Base-by-base conservation (phyloP, 2,113 vertebrate genomes). In the Cyanistes caeruleus region DNA sequence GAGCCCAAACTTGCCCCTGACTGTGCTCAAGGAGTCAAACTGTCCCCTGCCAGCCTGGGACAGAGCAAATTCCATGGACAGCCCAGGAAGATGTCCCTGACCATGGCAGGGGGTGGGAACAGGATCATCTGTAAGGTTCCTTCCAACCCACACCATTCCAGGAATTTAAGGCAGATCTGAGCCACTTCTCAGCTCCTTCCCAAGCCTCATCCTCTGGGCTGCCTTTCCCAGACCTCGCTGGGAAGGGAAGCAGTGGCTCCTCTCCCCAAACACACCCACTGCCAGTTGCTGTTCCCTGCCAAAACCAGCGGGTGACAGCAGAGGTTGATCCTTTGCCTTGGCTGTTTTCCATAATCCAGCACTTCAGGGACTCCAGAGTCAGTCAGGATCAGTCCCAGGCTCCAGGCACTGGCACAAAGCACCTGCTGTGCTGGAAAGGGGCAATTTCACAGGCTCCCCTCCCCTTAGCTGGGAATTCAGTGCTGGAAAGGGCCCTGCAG, bases 241-340 rank as follows among this genome's bases (percentile, higher is more conserved):
- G 48, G 48, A 43, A 28, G 24, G 31, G 31, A 41, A 79, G 31
- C 39, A 79, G 39, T 23, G 31, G 11, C 31, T 46, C 27, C 51
- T 46, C 20, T 35, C 33, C 51, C 25, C 17, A 30, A 10, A 67
- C 25, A 37, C 41, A 25, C 5, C 33, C 16, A 14, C 20, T 56
- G 27, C 20, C 10, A 25, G 4, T 20, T 19, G 62, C 51, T 31
- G 51, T 31, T 51, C 41, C 33, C 62, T 46, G 51, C 27, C 41
- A 30, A 33, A 48, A 31, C 33, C 39, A 31, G 39, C 0, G 1
- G 15, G 4, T 44, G 39, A 15, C 39, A 63, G 0, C 0, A 55
- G 39, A 4, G 7, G 6, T 15, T 25, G 21, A 27, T 16, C n/a
- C 8, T 5, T 3, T 56, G 15, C 24, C 41, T 37, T 19, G 27